Conservation (phyloP, 2,797 vertebrate genomes). For the Leptodactylus fallax region DNA sequence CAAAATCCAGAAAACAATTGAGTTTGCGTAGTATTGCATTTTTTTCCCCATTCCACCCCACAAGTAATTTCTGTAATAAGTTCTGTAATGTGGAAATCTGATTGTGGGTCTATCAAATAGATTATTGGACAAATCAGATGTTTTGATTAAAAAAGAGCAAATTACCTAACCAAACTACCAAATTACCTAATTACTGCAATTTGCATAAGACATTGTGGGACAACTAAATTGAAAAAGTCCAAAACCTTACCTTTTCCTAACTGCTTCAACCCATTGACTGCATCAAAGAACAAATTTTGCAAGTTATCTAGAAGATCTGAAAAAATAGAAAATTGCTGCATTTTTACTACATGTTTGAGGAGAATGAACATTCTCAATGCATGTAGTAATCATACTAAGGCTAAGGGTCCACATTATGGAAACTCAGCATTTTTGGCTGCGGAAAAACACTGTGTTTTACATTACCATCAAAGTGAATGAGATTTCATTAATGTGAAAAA, state of each 20-base stretch:
- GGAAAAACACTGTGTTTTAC: too few species aligned
- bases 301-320: slow-evolving; percentile 7
- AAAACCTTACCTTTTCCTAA: slow-evolving; percentile 18
- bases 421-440: too few species aligned
- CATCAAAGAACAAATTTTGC: slow-evolving; percentile 9
- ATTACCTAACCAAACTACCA: too few species aligned
- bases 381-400: background rate
- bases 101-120: background rate
- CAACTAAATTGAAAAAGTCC: background rate
- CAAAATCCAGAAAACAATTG: too few species aligned
- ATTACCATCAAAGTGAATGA: too few species aligned
- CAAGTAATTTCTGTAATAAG: background rate
- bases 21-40: too few species aligned
- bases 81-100: background rate
- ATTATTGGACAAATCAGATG: background rate
- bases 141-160: too few species aligned
- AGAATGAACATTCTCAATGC: background rate
- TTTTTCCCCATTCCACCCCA: background rate
- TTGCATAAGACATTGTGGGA: background rate
- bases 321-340: background rate
- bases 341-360: background rate
- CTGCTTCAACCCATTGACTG: slow-evolving; percentile 18
- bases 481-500: too few species aligned
- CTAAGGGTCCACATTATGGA: too few species aligned
- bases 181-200: too few species aligned